phyloP scores from a whole-genome alignment of 1,140 invertebrate genomes.

The Drosophila santomea region DNA sequence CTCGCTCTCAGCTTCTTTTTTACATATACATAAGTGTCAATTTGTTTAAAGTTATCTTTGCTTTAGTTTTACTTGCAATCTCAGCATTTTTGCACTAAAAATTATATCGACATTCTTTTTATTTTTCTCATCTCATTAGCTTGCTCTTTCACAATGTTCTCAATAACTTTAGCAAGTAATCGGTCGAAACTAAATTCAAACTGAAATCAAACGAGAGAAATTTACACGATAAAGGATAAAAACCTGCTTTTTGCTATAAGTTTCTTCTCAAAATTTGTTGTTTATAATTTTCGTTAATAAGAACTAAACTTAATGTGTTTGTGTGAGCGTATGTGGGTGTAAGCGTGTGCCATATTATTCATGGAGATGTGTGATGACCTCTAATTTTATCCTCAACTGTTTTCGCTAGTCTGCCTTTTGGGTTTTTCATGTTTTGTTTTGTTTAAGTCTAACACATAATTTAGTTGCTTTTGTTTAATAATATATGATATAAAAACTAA shows the following conservation, averaged over 20 bases:
- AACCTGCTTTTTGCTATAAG: slow-evolving; percentile 10
- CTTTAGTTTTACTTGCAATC: slow-evolving; percentile 62
- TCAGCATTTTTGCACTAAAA: slow-evolving; percentile 67
- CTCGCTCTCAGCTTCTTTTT: slow-evolving; percentile 35
- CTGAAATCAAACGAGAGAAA: slow-evolving; percentile 33
- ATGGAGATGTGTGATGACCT: slow-evolving; percentile 35
- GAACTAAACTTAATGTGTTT: slow-evolving; percentile 31
- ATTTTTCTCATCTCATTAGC: slow-evolving; percentile 31
- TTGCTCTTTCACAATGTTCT: slow-evolving; percentile 28
- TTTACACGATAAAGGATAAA: slow-evolving; percentile 20
- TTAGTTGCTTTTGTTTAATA: slow-evolving; percentile 72
- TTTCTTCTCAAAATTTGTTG: slow-evolving; percentile 35
- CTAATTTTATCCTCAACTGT: slow-evolving; percentile 61
- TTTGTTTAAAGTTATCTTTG: slow-evolving; percentile 56
- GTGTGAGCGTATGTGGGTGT: slow-evolving; percentile 23
- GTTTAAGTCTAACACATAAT: slow-evolving; percentile 76
- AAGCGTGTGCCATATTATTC: slow-evolving; percentile 33
- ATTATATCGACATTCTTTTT: slow-evolving; percentile 79
- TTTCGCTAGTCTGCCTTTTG: slow-evolving; percentile 37
- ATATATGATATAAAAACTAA: slow-evolving; percentile 81
- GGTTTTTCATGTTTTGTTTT: slow-evolving; percentile 50
- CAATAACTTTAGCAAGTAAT: slow-evolving; percentile 11
- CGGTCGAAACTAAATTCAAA: slow-evolving; percentile 42
- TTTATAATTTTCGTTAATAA: slow-evolving; percentile 36
- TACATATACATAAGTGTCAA: slow-evolving; percentile 62